Evolutionary conservation across 2,113 vertebrate species (phyloP), one percentile per base, ranked within the genome.

Genomic region (Lepisosteus osseus): DNA sequence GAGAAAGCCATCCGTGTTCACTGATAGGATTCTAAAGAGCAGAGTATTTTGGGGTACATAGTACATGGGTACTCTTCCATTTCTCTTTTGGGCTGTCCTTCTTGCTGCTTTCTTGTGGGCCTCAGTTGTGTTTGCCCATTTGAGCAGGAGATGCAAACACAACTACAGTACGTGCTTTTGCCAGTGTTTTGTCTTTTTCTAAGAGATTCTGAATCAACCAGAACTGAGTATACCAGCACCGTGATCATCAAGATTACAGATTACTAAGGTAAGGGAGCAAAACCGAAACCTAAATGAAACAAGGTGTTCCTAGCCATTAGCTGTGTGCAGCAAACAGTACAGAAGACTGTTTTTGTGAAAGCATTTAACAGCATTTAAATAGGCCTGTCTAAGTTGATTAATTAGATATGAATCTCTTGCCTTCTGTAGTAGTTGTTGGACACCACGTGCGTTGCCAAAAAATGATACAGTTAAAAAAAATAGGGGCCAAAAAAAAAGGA

Each of bases 291-390:
- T 72, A 67, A 67, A 72, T 66, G 42, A 66, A 47, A 65, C 40
- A 13, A 63, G 12, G 14, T 67, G 65, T 72, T 72, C 67, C 59
- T 69, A 72, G n/a, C 71, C 71, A 61, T 61, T 67, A 72, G n/a
- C 54, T 55, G 44, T 67, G 61, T 59, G 64, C 6, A 42, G 41
- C 47, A 17, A 54, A 42, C 45, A 51, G 9, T 14, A 13, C 62
- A 65, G 71, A 5, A 42, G 61, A 57, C 43, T 43, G 8, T 59
- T 43, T 56, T 61, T 59, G 61, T 72, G 42, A 44, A 42, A 14
- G 55, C 11, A 12, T 7, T 54, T 40, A 55, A 29, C 29, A 29
- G 29, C 29, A 29, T 29, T 29, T 29, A 29, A 29, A 29, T 29
- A 29, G 29, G 29, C 29, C 29, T 29, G 29, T 29, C 29, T 29